A percentile compares a stretch with the other conserved stretches of the same genome.
phyloP scores from a whole-genome alignment of 2,797 vertebrate genomes.

The Ambastaia sidthimunki region DNA sequence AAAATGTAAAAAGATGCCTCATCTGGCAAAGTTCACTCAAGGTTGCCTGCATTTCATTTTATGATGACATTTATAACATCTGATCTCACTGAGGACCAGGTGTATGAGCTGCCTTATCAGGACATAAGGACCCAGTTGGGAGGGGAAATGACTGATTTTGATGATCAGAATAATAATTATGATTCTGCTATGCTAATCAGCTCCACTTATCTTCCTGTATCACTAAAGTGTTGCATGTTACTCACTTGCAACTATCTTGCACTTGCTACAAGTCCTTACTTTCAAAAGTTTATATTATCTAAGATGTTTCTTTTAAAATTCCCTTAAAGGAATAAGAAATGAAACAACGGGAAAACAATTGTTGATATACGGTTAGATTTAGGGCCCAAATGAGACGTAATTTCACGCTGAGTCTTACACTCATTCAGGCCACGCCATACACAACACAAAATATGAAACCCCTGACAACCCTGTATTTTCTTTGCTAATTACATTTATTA shows the following conservation, averaged over 20 bases:
- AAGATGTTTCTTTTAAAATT: no score
- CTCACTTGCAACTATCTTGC: background rate
- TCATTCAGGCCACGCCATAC: no score
- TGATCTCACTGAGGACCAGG: conserved; percentile 11
- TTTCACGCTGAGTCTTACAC: no score
- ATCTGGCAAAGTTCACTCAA: background rate
- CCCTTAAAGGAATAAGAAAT: no score
- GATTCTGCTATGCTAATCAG: conserved; percentile 19
- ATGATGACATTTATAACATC: conserved; percentile 9
- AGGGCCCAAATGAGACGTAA: no score
- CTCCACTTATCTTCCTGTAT: background rate
- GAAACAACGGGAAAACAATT: no score
- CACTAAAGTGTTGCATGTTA: background rate
- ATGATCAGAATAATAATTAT: conserved; percentile 13
- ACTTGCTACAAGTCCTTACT: background rate
- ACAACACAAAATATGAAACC: no score
- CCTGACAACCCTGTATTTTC: no score
- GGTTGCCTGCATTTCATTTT: background rate
- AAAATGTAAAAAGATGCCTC: background rate
- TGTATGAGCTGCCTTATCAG: background rate
- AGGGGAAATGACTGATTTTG: no score
- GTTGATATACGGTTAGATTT: no score
- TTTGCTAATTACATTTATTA: no score
- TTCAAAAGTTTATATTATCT: background rate
- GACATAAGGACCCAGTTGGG: no score